These are phyloP conservation scores for Odontamblyopus rebecca DNA, from an alignment of 2,797 vertebrate genomes.

Conservation along the genomic window DNA sequence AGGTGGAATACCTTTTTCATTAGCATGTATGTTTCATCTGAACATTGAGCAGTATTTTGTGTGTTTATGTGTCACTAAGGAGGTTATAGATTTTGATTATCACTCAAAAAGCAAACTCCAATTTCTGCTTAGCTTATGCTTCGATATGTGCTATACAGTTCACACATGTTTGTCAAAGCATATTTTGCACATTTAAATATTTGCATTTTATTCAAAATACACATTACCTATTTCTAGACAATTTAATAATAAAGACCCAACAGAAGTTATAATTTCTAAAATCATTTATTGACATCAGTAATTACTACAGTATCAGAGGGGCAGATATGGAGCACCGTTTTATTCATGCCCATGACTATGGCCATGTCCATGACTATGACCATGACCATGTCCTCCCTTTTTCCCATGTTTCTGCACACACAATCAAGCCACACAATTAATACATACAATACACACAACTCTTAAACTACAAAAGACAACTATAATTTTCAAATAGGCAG, in stretches of 20 bases:
- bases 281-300: constrained; percentile 1
- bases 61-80: background rate
- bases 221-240: background rate
- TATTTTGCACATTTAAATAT: background rate
- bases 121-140: no score
- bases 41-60: background rate
- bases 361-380: background rate
- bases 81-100: background rate
- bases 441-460: background rate
- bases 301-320: background rate
- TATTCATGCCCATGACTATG: background rate
- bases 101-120: background rate
- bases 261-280: background rate
- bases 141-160: no score
- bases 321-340: background rate
- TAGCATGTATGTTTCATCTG: background rate
- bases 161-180: background rate
- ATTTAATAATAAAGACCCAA: background rate
- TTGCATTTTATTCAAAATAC: background rate
- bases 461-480: background rate
- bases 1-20: background rate
- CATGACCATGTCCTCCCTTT: background rate
- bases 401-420: background rate
- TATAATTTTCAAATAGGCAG: background rate
- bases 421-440: no score